Base-by-base conservation (phyloP, 1,140 invertebrate genomes). In the Leptinotarsa lineolata region DNA sequence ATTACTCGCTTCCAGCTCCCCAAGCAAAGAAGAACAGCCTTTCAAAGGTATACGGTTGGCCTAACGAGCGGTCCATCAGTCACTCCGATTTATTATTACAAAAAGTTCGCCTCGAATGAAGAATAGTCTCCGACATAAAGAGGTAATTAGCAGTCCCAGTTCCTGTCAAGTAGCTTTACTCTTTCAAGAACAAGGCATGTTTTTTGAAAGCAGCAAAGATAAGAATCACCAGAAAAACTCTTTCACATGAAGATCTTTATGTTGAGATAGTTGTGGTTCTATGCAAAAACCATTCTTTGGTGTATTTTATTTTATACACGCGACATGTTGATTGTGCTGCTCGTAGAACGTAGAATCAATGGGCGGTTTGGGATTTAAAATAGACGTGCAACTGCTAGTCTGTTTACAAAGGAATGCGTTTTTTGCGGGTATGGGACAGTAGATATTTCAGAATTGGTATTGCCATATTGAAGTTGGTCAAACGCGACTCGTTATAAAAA, bases 71-170 rank as follows among this genome's bases (percentile, higher is more conserved):
- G 8, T 39, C 30, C 30, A 39, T 39, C 30, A 54, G 48, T 8
- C 48, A 54, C 48, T 54, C 48, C 48, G n/a, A 16, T 5, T 54
- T 54, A 12, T 54, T 18, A 46, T 72, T 54, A 72, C 71, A 75
- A 75, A 75, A 72, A 21, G 60, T 72, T 66, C 22, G 64, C 72
- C 61, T 64, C 44, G 72, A 68, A 76, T 80, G 75, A 74, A 79
- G 77, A 77, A 77, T 78, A 72, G 73, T 76, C 78, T 68, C 68
- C 70, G 76, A 74, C 76, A 78, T 79, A 78, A 79, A 77, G 76
- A 79, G 76, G 78, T 79, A 79, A 79, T 79, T 79, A 79, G 78
- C 78, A 79, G 78, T 79, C 76, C 76, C 63, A 76, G 78, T 79
- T 79, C 78, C 78, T 79, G 78, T 79, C 78, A 79, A 79, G 78